Base-by-base conservation (phyloP, 2,888 invertebrate genomes). In the Limnephilus rhombicus region DNA sequence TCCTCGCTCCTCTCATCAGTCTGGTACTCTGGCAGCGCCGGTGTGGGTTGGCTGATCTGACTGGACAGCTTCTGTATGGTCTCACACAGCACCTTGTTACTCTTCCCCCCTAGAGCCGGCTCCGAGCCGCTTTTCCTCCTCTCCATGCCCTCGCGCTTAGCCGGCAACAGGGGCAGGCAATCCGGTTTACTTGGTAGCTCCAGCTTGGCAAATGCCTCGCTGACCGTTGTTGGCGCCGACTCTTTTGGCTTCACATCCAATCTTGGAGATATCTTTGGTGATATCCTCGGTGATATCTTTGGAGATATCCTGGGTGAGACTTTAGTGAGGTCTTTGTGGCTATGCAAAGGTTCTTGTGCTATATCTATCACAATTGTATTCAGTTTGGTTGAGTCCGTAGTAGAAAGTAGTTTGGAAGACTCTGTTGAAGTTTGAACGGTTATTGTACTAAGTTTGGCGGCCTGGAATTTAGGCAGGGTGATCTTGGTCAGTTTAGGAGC, bases 21-120 rank as follows among this genome's bases (percentile, higher is more conserved):
- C 81, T 95, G 95, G 94, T 96, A 96, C 0, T 95, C 94, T 0
- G 94, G 92, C n/a, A 93, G 80, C 95, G 91, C 94, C 94, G 34
- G 94, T 2, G 96, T 93, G 11, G 94, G 94, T 94, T 96, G 96
- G 93, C 96, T 96, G 92, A 96, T 96, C 94, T 96, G 96, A 94
- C 96, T 96, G 31, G 96, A 96, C 68, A 97, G 94, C 94, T 97
- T 97, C 94, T 97, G 97, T 94, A 97, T 97, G 0, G 97, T 97
- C 93, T 97, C 97, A 93, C 96, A 97, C 18, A 97, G 94, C 80
- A 97, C 97, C 94, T 96, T 97, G 93, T 97, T 97, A 94, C 96
- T 97, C 0, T 94, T 94, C 94, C 96, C 96, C 34, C 96, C 96
- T 0, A 95, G 95, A 4, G 95, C 94, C 82, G 96, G 93, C 53